phyloP scores from a whole-genome alignment of 1,140 invertebrate genomes.

The Lerema accius region DNA sequence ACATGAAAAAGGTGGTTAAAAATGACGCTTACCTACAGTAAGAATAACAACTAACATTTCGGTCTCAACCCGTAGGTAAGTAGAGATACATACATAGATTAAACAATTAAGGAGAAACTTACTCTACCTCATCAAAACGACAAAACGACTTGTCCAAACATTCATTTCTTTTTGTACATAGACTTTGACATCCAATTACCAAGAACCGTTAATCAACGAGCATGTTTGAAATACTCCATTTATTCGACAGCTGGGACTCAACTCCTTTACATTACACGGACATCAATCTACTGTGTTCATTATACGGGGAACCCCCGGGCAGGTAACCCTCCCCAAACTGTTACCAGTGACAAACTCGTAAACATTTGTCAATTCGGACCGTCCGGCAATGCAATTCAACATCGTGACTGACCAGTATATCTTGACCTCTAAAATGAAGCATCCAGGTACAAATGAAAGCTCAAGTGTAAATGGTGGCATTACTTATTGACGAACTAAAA shows the following conservation, averaged over 20 bases:
- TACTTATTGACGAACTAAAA: slow-evolving; percentile 79
- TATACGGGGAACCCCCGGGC: slow-evolving; percentile 53
- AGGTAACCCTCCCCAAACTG: slow-evolving; percentile 45
- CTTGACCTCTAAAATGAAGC: slow-evolving; percentile 33
- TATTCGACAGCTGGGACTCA: slow-evolving; percentile 25
- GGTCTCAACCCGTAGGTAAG: no score
- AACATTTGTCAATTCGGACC: slow-evolving; percentile 76
- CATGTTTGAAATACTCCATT: slow-evolving; percentile 19
- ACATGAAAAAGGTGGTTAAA: no score
- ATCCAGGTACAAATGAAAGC: slow-evolving; percentile 28
- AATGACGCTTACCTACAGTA: no score
- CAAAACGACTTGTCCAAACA: background rate
- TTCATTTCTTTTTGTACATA: background rate
- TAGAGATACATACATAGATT: no score
- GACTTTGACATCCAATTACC: slow-evolving; percentile 15
- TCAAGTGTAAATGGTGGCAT: slow-evolving; percentile 56
- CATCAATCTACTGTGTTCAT: slow-evolving; percentile 48
- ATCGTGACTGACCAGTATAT: slow-evolving; percentile 53
- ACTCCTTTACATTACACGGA: slow-evolving; percentile 36
- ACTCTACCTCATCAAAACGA: no score
- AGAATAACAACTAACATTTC: no score
- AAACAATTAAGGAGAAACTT: no score
- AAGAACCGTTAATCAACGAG: slow-evolving; percentile 16
- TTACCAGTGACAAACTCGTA: slow-evolving; percentile 78
- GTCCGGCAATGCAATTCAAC: slow-evolving; percentile 66